These are phyloP conservation scores for Drosophila macrothrix DNA, from an alignment of 2,888 invertebrate genomes.

Conservation along the genomic window DNA sequence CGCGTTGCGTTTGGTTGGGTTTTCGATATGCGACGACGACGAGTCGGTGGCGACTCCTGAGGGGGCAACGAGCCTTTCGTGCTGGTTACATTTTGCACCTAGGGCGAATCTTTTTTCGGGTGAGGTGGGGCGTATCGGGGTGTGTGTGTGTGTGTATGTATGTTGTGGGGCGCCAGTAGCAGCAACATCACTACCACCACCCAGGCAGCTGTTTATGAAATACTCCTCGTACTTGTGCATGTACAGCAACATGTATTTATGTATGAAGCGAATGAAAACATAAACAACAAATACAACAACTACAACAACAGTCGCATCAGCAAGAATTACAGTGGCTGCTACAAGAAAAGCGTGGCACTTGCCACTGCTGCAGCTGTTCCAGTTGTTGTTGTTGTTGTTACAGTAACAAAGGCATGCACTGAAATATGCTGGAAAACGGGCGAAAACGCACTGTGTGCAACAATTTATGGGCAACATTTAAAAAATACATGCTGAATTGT, in stretches of 20 bases:
- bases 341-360: conserved; percentile 66
- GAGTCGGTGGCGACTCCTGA: conserved; percentile 35
- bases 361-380: conserved; percentile 7
- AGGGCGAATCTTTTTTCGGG: conserved; percentile 41
- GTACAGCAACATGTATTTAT: conserved; percentile 75
- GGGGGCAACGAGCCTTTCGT: conserved; percentile 39
- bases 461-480: conserved; percentile 82
- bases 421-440: conserved; percentile 71
- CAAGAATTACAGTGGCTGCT: conserved; percentile 35
- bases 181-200: conserved; percentile 47
- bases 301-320: conserved; percentile 12
- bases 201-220: conserved; percentile 78
- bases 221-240: conserved; percentile 70
- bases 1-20: conserved; percentile 53
- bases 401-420: conserved; percentile 65
- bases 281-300: conserved; percentile 60
- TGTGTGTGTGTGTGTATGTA: background rate
- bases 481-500: conserved; percentile 76
- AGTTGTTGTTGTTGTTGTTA: conserved; percentile 18
- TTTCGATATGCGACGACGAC: conserved; percentile 28
- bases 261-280: conserved; percentile 78
- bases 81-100: conserved; percentile 62
- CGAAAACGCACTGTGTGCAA: conserved; percentile 76
- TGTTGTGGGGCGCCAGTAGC: conserved; percentile 17
- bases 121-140: conserved; percentile 1